These are phyloP conservation scores for Dexiosoma caninum DNA, from an alignment of 2,888 invertebrate species.

Conservation along the genomic window DNA sequence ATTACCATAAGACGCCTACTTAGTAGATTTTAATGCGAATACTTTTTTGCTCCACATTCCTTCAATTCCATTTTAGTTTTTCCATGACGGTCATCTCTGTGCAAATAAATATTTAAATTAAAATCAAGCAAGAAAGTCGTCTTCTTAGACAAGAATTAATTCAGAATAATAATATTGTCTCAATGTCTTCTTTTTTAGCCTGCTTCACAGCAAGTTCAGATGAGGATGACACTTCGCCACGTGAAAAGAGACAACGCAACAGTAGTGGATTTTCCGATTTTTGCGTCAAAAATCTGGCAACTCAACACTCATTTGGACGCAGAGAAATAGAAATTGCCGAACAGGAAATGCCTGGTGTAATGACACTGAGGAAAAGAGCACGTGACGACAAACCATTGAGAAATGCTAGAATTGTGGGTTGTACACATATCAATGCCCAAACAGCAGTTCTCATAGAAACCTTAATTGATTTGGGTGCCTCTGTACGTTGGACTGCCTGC, in stretches of 20 bases:
- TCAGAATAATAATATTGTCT: background rate
- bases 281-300: conserved; percentile 91
- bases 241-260: conserved; percentile 93
- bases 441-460: conserved; percentile 96
- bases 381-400: conserved; percentile 94
- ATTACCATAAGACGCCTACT: too few species aligned
- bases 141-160: too few species aligned
- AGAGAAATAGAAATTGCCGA: conserved; percentile 98
- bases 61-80: too few species aligned
- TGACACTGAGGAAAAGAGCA: conserved; percentile 93
- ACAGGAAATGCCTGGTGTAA: conserved; percentile 98
- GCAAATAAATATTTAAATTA: too few species aligned
- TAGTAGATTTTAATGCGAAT: too few species aligned
- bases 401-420: conserved; percentile 96
- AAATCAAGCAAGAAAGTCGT: too few species aligned
- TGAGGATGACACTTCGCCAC: conserved; percentile 93
- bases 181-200: conserved; percentile 65
- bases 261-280: conserved; percentile 90
- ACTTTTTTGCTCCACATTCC: too few species aligned
- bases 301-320: conserved; percentile 93
- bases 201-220: conserved; percentile 86
- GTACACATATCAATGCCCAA: conserved; percentile 98
- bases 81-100: too few species aligned
- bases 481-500: conserved; percentile 96
- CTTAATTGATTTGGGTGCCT: conserved; percentile 89